A percentile compares a stretch with the other conserved stretches of the same genome.
Conservation (phyloP, 2,113 vertebrate genomes). For the Gymnocephalus cernua region DNA sequence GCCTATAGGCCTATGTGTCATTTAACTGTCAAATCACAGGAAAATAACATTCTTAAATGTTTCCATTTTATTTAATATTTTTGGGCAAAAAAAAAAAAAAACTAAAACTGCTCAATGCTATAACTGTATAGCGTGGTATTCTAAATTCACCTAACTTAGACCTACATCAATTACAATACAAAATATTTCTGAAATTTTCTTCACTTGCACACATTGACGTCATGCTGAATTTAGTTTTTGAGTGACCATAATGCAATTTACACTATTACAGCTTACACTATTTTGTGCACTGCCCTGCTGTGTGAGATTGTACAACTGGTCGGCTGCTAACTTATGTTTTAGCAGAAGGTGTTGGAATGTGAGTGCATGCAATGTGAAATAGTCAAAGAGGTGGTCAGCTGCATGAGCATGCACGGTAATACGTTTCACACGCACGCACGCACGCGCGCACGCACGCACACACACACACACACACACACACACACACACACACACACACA, state of each 20-base stretch:
- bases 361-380: constrained; percentile 42
- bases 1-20: background rate
- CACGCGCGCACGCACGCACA: too few relatives aligned
- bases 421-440: background rate
- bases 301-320: constrained; percentile 46
- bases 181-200: background rate
- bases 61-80: background rate
- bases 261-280: background rate
- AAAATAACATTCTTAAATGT: constrained; percentile 2
- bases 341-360: constrained; percentile 63
- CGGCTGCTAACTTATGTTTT: constrained; percentile 47
- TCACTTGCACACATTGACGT: background rate
- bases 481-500: constrained; percentile 34
- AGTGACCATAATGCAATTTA: constrained; percentile 12
- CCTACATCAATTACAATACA: background rate
- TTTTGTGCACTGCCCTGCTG: constrained; percentile 18
- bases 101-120: background rate
- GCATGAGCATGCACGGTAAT: background rate
- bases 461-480: background rate
- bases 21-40: constrained; percentile 21
- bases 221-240: background rate
- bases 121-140: background rate
- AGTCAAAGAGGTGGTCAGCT: constrained; percentile 46
- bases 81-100: background rate
- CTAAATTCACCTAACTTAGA: background rate